Base-by-base conservation (phyloP, 2,888 invertebrate genomes). In the Hartigia nigra region DNA sequence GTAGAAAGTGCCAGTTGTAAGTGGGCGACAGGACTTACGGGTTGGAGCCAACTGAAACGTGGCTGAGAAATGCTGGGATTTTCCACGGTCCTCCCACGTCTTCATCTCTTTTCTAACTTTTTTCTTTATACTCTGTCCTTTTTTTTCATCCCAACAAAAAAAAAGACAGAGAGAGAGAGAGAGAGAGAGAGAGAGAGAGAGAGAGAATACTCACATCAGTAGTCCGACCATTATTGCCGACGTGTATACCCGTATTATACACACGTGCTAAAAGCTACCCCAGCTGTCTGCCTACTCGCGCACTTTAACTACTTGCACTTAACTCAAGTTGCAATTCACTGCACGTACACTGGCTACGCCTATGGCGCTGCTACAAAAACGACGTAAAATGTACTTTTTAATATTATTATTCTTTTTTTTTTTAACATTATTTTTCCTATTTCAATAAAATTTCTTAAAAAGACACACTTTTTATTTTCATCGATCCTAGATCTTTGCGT, bases 1-100 rank as follows among this genome's bases (percentile, higher is more conserved):
- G 84, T 82, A 76, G 82, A 78, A 82, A 86, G 85, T 83, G 85
- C 80, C 75, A 83, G 55, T 55, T 9, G 84, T 82, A 85, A 85
- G 84, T 83, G 85, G 84, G 82, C 81, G n/a, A 35, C 34, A 70
- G 55, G 34, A 39, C 31, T 55, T 23, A 9, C 55, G 23, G 55
- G 55, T 23, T 23, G 9, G 9, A 23, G 23, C 14, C 55, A 23
- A 1, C 55, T 23, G 55, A 5, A 55, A 55, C 55, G 55, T 55
- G 55, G 23, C 55, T 55, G 55, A 55, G 23, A 55, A 23, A 55
- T 55, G 55, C 23, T 55, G 9, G 9, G 23, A 55, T 55, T 55
- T 70, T 79, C 78, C 77, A 35, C 77, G 69, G 32, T 35, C 75
- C 74, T 31, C 34, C 32, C 32, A 23, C 14, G 4, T 34, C 32